A percentile compares a stretch with the other conserved stretches of the same genome.
Conservation (phyloP, 2,113 vertebrate genomes). For the Myotis lucifugus region DNA sequence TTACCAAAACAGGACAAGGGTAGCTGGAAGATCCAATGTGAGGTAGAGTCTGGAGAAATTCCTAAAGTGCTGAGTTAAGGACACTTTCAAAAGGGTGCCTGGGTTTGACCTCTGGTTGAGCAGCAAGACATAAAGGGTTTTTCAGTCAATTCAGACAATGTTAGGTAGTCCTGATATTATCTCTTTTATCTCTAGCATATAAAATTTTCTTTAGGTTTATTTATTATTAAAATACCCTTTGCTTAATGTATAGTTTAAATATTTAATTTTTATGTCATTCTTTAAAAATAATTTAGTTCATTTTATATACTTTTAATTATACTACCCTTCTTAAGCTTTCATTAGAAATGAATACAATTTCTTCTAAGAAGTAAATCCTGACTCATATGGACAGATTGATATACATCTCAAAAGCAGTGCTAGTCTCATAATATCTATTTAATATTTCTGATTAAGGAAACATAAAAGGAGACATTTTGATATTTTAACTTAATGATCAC, state of each 20-base stretch:
- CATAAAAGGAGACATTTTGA: conserved; percentile 51
- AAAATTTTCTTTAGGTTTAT: neutral
- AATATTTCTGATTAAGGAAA: conserved; percentile 62
- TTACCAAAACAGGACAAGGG: neutral
- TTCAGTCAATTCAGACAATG: neutral
- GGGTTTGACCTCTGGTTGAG: neutral
- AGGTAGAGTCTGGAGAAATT: neutral
- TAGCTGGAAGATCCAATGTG: neutral
- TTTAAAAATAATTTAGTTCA: conserved; percentile 31
- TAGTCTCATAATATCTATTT: conserved; percentile 19
- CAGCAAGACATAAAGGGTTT: neutral
- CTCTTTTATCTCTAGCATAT: neutral
- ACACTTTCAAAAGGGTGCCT: neutral
- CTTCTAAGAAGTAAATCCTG: conserved; percentile 22
- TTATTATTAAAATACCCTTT: conserved; percentile 18
- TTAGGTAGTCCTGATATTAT: neutral
- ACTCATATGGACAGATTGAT: neutral
- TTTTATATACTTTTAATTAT: neutral
- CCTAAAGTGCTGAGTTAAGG: neutral
- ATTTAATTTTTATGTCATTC: conserved; percentile 8
- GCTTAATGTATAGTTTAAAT: conserved; percentile 20
- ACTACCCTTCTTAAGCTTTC: neutral
- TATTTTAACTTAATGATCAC: conserved; percentile 55
- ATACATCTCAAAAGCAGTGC: neutral
- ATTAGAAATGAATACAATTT: conserved; percentile 12